Conservation (phyloP, 2,113 vertebrate genomes). For the Mystacornis crossleyi region DNA sequence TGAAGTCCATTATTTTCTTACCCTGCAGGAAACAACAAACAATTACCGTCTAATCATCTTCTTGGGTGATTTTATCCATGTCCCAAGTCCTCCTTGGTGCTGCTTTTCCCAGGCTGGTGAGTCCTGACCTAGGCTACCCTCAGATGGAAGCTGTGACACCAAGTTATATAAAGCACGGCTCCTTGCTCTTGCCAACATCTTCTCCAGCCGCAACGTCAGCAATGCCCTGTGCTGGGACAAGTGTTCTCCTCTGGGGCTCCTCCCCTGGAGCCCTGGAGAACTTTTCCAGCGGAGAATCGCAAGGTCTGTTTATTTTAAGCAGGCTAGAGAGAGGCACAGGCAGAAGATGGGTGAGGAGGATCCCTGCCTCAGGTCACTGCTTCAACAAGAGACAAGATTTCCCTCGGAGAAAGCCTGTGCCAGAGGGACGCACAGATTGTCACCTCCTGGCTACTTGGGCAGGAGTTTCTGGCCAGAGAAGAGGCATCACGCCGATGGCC, state of each 20-base stretch:
- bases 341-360: background rate
- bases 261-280: background rate
- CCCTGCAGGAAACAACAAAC: background rate
- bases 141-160: background rate
- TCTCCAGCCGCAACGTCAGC: background rate
- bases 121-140: background rate
- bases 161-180: background rate
- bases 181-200: background rate
- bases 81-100: background rate
- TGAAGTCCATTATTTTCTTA: background rate
- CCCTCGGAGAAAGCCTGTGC: rapidly evolving
- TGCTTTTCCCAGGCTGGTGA: background rate
- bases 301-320: slow-evolving; percentile 1
- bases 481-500: background rate
- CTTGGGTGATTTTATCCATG: background rate
- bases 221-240: background rate
- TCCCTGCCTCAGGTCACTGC: background rate
- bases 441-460: background rate
- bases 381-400: background rate
- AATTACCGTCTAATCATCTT: background rate
- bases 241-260: background rate
- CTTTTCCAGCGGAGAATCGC: background rate
- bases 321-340: background rate
- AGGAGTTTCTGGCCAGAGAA: background rate
- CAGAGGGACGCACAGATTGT: background rate